Evolutionary conservation across 2,797 vertebrate genomes (phyloP), one percentile per base, ranked within the genome.

Genomic region (Acipenser ruthenus): DNA sequence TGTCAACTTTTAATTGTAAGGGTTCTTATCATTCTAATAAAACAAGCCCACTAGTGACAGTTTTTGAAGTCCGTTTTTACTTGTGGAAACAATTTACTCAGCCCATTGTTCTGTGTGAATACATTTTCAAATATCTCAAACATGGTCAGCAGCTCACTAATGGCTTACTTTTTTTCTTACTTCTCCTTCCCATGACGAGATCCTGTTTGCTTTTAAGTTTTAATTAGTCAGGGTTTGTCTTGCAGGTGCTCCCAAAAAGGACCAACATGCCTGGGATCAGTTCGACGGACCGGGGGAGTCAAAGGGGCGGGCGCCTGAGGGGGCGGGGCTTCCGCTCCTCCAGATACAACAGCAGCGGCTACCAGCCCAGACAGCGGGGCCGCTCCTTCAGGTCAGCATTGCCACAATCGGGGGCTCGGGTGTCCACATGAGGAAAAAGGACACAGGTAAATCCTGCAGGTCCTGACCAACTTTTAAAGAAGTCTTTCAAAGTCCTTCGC

Each of bases 251-350:
- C 73, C 94, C 95, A 0, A 96, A 98, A 80, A 92, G 95, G 73
- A 97, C 96, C 69, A 97, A 95, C 75, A 85, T 94, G 82, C 95
- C 96, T 0, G 95, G 96, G 6, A 93, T 97, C 80, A 95, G 94
- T 83, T 91, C 87, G 65, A 96, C 94, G 0, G 92, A 95, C 83
- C 78, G 91, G 0, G 94, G 94, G 1, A 87, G 89, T 9, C 83
- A 84, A 62, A 69, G 84, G 65, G 85, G 88, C 1, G 79, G 86
- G 15, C 88, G 75, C 48, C 77, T 75, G 58, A 80, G 86, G 10
- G 69, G 88, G 63, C 79, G 91, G 69, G 88, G 82, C 0, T 77
- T 75, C 18, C 80, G 84, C 6, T 76, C 73, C 5, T 82, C 78
- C 1, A 73, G 83, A 8, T 86, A 87, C 76, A 88, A 83, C 0